Evolutionary conservation across 2,888 invertebrate species (phyloP), one percentile per base, ranked within the genome.

Genomic region (Epirrhoe tristata): DNA sequence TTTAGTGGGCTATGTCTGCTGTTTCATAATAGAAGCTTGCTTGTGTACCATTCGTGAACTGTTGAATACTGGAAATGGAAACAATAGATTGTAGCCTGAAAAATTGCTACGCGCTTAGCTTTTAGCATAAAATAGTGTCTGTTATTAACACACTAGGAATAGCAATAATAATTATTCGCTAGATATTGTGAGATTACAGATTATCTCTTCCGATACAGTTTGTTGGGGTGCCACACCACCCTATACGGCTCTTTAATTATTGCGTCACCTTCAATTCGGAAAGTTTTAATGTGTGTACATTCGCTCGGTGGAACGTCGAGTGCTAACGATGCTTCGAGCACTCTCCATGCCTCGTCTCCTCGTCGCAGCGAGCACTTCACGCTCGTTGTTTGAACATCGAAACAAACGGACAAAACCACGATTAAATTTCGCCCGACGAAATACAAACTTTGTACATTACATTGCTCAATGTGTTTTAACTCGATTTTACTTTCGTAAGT

Each of bases 201-300:
- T 75, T 73, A 77, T 80, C 78, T 70, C 58, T 69, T 70, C 74
- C 71, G 72, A 76, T 80, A 80, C 81, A 80, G 77, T 74, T 74
- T 62, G 64, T 63, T 75, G 74, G 81, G 83, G 81, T 77, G 77
- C 72, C 78, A 75, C 82, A 77, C 72, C 78, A 75, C 82, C 81
- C 82, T 77, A 76, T 79, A 69, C 69, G 74, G 77, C 82, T 81
- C 81, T 84, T 85, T 87, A 86, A 89, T 89, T 87, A 86, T 84
- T 77, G 78, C 86, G 82, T 87, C 87, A 87, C 86, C 85, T 89
- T 82, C 84, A 86, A 87, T 87, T 89, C 81, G 81, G 81, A 85
- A 90, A 90, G 86, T 90, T 91, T 89, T 89, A 91, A 92, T 89
- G 90, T 90, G 91, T 90, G 88, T 90, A 87, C 89, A 83, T 87